phyloP scores from a whole-genome alignment of 2,888 invertebrate species.

The Acleris holmiana region DNA sequence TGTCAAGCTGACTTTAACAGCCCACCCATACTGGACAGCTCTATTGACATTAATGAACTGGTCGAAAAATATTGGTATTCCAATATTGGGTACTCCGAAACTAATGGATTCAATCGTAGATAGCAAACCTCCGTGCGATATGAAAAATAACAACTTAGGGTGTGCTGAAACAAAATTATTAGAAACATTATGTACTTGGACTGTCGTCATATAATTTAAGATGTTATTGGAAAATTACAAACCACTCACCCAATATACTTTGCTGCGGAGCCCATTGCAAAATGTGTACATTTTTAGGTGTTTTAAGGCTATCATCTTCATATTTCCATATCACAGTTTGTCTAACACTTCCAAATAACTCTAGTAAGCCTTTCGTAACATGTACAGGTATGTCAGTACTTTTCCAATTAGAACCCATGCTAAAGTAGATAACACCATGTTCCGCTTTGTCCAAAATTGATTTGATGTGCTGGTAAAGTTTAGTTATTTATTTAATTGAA shows the following conservation, averaged over 20 bases:
- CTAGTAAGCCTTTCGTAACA: slow-evolving; percentile 44
- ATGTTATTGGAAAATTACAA: too few species aligned
- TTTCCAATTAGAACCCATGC: slow-evolving; percentile 50
- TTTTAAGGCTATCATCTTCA: slow-evolving; percentile 41
- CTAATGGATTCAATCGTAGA: slow-evolving; percentile 63
- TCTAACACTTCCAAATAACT: slow-evolving; percentile 52
- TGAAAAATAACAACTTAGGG: too few species aligned
- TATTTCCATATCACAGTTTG: slow-evolving; percentile 62
- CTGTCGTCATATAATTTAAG: too few species aligned
- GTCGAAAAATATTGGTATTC: slow-evolving; percentile 64
- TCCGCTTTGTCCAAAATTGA: too few species aligned
- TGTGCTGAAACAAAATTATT: too few species aligned
- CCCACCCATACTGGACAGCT: slow-evolving; percentile 59
- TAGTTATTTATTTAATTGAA: too few species aligned
- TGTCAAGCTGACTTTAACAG: slow-evolving; percentile 50
- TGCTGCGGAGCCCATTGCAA: too few species aligned
- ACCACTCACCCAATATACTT: too few species aligned
- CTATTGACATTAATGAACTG: slow-evolving; percentile 63
- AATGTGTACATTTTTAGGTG: too few species aligned
- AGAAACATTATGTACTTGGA: too few species aligned
- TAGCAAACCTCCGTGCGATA: slow-evolving; percentile 57
- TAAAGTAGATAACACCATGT: too few species aligned
- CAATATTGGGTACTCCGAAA: slow-evolving; percentile 65
- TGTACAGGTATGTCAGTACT: slow-evolving; percentile 48
- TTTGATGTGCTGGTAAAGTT: too few species aligned